phyloP scores from a whole-genome alignment of 2,888 invertebrate genomes.

The Lysandra coridon region DNA sequence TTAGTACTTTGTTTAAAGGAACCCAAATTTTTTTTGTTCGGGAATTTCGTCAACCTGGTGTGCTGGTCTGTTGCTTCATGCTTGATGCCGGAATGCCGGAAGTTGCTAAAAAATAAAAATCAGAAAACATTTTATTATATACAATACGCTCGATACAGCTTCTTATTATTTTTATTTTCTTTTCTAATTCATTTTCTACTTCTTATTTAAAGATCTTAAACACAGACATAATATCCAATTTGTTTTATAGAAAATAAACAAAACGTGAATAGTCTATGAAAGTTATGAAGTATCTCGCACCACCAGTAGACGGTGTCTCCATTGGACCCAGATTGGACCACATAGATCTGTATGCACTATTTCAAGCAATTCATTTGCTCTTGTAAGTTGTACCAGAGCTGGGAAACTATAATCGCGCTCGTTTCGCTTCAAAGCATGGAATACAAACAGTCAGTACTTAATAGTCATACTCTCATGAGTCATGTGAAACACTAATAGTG shows the following conservation, averaged over 20 bases:
- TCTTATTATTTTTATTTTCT: neutral
- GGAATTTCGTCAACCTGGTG: neutral
- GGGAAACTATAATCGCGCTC: neutral
- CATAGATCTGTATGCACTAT: neutral
- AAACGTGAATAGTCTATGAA: conserved; percentile 12
- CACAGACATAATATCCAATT: neutral
- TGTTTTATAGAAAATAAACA: neutral
- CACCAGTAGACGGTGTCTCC: too few relatives aligned
- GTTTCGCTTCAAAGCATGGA: conserved; percentile 14
- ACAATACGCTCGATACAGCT: neutral
- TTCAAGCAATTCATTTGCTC: neutral
- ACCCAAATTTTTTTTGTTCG: too few relatives aligned
- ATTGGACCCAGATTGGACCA: neutral
- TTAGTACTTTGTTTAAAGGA: too few relatives aligned
- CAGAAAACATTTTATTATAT: neutral
- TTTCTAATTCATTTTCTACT: neutral
- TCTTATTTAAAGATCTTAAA: neutral
- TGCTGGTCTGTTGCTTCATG: neutral
- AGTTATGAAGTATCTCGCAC: conserved; percentile 14
- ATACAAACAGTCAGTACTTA: neutral
- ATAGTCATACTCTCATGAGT: too few relatives aligned
- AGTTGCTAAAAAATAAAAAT: neutral
- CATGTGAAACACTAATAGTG: too few relatives aligned
- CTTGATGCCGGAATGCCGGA: neutral
- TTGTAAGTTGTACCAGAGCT: neutral